Percentiles rank a stretch among this genome's conserved stretches.
These are phyloP conservation scores for Haliclona indistincta DNA, from an alignment of 37 sponge, comb jelly and placozoan species.

Conservation along the genomic window DNA sequence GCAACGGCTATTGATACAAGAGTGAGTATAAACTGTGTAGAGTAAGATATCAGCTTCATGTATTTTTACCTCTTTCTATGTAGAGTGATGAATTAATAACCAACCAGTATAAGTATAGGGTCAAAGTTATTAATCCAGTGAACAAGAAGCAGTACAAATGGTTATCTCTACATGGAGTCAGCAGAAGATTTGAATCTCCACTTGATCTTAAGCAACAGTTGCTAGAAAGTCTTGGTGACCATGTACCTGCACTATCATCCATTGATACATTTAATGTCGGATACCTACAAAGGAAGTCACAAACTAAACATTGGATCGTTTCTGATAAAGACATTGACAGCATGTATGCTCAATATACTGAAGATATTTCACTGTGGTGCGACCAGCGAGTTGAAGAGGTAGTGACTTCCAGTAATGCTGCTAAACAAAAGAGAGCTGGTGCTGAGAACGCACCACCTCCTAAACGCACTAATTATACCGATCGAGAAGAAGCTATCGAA, in stretches of 20 bases:
- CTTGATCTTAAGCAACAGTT: conserved; percentile 15
- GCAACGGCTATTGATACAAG: too few species aligned
- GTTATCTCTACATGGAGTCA: conserved; percentile 7
- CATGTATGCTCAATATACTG: conserved; percentile 11
- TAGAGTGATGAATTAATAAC: too few species aligned
- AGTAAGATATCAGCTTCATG: too few species aligned
- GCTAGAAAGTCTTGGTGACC: background rate
- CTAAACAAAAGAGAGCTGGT: background rate
- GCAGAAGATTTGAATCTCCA: conserved; percentile 2
- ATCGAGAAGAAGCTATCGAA: conserved; percentile 18
- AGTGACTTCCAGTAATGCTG: background rate
- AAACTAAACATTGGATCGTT: conserved; percentile 12
- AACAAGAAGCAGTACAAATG: conserved; percentile 3
- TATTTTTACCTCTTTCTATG: too few species aligned
- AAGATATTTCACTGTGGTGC: conserved; percentile 22
- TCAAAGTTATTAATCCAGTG: conserved; percentile 17
- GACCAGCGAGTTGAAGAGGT: conserved; percentile 1
- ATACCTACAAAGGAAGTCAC: conserved; percentile 16
- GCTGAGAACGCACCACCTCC: background rate
- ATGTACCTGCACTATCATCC: conserved; percentile 4
- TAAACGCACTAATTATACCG: too few species aligned
- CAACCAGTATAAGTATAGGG: too few species aligned
- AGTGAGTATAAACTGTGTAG: too few species aligned
- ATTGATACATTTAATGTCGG: conserved; percentile 22
- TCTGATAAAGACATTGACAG: conserved; percentile 15